A percentile compares a stretch with the other conserved stretches of the same genome.
Conservation (phyloP, 2,888 invertebrate genomes). For the Xestia rhomboidea region DNA sequence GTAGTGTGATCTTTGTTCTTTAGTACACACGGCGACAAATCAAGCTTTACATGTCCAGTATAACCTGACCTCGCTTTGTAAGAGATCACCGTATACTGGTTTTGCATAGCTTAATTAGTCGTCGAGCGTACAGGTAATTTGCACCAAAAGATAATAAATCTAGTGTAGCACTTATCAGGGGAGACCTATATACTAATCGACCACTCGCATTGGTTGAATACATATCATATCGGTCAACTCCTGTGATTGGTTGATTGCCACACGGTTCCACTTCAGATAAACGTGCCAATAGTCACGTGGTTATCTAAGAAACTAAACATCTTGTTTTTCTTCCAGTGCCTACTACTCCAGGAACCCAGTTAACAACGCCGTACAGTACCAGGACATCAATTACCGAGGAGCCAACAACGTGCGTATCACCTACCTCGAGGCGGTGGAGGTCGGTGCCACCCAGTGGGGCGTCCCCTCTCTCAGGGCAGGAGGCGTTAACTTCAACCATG, state of each 20-base stretch:
- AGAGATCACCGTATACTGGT: no score
- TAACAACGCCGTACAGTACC: conserved; percentile 77
- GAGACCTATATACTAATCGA: background rate
- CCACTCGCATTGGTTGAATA: background rate
- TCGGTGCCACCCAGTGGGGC: conserved; percentile 79
- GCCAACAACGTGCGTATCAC: conserved; percentile 75
- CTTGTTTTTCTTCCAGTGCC: conserved; percentile 19
- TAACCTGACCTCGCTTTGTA: no score
- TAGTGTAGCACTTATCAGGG: background rate
- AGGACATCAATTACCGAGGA: conserved; percentile 80
- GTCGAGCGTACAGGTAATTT: no score
- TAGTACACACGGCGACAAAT: no score
- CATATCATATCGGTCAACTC: background rate
- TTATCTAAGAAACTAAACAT: background rate
- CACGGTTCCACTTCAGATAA: background rate
- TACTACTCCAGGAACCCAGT: conserved; percentile 68
- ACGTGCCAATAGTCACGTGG: background rate
- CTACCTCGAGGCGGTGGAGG: conserved; percentile 76
- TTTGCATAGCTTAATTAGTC: no score
- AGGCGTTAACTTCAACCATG: conserved; percentile 76
- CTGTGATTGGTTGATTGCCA: background rate
- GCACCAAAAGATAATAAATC: background rate
- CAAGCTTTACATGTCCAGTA: no score
- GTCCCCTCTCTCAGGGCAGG: conserved; percentile 72
- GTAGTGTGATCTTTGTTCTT: background rate